These are phyloP conservation scores for Drosophila yakuba DNA, from an alignment of 1,140 invertebrate genomes.

Conservation along the genomic window DNA sequence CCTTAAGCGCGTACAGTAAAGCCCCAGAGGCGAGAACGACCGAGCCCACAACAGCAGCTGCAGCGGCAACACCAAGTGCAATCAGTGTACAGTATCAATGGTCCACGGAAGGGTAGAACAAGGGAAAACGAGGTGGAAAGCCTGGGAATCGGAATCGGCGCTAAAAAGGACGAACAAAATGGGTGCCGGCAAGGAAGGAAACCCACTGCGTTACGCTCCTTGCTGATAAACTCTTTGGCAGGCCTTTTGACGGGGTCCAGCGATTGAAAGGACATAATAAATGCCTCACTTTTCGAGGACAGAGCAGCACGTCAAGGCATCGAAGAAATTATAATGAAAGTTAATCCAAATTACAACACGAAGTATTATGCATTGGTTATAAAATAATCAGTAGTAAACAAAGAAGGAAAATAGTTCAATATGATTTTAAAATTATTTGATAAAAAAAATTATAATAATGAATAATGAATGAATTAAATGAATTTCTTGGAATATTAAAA, in stretches of 20 bases:
- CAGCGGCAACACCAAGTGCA: conserved; percentile 8
- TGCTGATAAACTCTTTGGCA: conserved; percentile 77
- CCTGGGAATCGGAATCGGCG: not conserved
- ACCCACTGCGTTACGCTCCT: conserved; percentile 36
- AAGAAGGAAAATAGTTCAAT: too few relatives aligned
- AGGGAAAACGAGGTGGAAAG: conserved; percentile 5
- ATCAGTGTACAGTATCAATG: conserved; percentile 50
- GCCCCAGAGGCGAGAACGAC: conserved; percentile 15
- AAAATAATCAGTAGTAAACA: not conserved
- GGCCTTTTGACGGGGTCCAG: conserved; percentile 58
- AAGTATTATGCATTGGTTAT: too few relatives aligned
- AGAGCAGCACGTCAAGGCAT: conserved; percentile 17
- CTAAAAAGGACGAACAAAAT: not conserved
- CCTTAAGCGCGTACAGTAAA: conserved; percentile 31
- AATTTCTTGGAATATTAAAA: not conserved
- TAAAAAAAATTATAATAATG: not conserved
- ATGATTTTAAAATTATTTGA: not conserved
- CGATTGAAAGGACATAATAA: conserved; percentile 79
- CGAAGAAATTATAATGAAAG: conserved; percentile 9
- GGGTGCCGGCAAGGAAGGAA: conserved; percentile 16
- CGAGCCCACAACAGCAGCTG: conserved; percentile 24
- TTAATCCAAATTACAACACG: conserved; percentile 4
- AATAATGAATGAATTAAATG: too few relatives aligned
- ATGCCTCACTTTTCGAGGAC: conserved; percentile 45
- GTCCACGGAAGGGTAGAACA: conserved; percentile 9